Conservation (phyloP, 2,797 vertebrate genomes). For the Chaunax sp. region DNA sequence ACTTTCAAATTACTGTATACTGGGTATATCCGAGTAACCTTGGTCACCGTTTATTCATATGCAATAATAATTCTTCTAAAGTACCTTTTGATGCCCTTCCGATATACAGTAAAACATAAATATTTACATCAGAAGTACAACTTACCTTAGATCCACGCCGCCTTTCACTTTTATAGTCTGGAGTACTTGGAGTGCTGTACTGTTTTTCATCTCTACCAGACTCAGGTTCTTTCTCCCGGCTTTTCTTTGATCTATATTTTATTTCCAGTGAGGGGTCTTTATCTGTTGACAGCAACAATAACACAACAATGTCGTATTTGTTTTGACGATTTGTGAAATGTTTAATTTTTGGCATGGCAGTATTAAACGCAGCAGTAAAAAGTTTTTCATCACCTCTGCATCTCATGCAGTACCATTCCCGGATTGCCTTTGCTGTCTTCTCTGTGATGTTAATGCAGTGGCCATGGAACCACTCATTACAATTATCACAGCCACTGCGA, state of each 20-base stretch:
- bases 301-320: neutral
- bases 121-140: constrained; percentile 4
- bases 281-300: constrained; percentile 70
- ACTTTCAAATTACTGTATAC: neutral
- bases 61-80: neutral
- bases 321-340: neutral
- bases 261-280: constrained; percentile 89
- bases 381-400: constrained; percentile 85
- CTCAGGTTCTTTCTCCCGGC: constrained; percentile 85
- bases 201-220: constrained; percentile 80
- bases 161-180: constrained; percentile 84
- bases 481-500: constrained; percentile 92
- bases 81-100: neutral
- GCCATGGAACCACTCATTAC: constrained; percentile 97
- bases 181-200: constrained; percentile 80
- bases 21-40: no score
- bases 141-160: constrained; percentile 85
- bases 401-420: constrained; percentile 93
- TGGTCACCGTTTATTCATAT: neutral
- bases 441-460: constrained; percentile 94
- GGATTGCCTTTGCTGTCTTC: constrained; percentile 94
- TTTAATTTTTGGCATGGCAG: neutral
- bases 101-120: neutral
- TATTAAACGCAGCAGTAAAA: neutral
- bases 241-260: constrained; percentile 92